These are phyloP conservation scores for Steinernema khuongi DNA, from an alignment of 1,140 invertebrate species.

Conservation along the genomic window DNA sequence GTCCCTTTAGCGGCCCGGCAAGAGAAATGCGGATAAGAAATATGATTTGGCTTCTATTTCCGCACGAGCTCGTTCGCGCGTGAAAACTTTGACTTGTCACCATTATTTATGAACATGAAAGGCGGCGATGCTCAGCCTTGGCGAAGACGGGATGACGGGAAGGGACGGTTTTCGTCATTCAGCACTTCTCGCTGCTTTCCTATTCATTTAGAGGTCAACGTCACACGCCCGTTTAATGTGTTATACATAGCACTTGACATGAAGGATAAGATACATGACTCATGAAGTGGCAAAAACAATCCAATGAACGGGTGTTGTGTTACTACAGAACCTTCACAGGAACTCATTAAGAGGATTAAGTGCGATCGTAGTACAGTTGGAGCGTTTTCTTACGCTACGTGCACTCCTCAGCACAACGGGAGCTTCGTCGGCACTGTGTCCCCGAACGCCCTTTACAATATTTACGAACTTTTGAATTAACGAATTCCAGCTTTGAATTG, in stretches of 20 bases:
- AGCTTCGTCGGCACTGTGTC: too few species aligned
- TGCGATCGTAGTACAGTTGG: not conserved
- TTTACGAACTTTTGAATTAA: too few species aligned
- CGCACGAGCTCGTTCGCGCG: not conserved
- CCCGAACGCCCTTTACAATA: too few species aligned
- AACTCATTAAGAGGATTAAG: too few species aligned
- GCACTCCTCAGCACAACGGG: too few species aligned
- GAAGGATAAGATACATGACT: too few species aligned
- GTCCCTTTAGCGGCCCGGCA: not conserved
- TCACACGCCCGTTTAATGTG: too few species aligned
- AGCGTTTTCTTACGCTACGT: not conserved
- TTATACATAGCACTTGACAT: too few species aligned
- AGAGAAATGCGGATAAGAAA: not conserved
- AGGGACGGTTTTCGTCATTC: not conserved
- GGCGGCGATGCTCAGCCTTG: not conserved
- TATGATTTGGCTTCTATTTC: conserved; percentile 1
- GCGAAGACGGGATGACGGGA: not conserved
- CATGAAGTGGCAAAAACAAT: too few species aligned
- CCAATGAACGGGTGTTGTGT: too few species aligned
- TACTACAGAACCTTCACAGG: too few species aligned
- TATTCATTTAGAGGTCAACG: conserved; percentile 2
- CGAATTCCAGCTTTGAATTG: too few species aligned
- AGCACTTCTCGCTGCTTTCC: not conserved
- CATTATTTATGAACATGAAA: not conserved
- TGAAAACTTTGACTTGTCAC: conserved; percentile 13